A percentile compares a stretch with the other conserved stretches of the same genome.
phyloP scores from a whole-genome alignment of 2,797 vertebrate species.

The Pseudomugil gertrudae region DNA sequence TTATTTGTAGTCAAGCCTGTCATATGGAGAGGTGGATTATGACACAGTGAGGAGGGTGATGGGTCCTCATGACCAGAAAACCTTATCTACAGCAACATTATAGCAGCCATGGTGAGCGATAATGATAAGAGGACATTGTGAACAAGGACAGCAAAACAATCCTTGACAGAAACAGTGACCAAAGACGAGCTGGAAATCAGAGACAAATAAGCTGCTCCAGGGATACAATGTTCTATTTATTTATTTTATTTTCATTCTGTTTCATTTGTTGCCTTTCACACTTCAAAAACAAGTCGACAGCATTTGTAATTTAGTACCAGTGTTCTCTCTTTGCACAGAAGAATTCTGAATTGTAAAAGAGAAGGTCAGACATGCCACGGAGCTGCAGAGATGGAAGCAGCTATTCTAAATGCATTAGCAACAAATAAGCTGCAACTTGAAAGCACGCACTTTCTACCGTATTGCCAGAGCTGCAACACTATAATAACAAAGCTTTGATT shows the following conservation, averaged over 20 bases:
- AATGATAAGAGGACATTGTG: constrained; percentile 36
- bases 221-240: background rate
- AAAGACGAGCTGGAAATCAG: constrained; percentile 14
- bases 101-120: constrained; percentile 28
- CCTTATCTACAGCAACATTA: constrained; percentile 57
- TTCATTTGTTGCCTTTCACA: background rate
- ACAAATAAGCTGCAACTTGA: constrained; percentile 14
- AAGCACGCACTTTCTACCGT: background rate
- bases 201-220: background rate
- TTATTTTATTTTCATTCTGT: too few relatives aligned
- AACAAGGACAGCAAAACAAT: constrained; percentile 44
- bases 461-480: constrained; percentile 14
- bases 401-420: constrained; percentile 31
- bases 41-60: constrained; percentile 11
- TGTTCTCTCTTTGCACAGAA: background rate
- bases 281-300: background rate
- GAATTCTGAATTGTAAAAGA: constrained; percentile 24
- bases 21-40: constrained; percentile 16
- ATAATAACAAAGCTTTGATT: constrained; percentile 47
- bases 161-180: constrained; percentile 15
- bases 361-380: constrained; percentile 23
- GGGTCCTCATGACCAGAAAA: constrained; percentile 32
- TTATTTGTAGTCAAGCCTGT: background rate
- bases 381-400: background rate
- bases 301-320: background rate